Evolutionary conservation across 1,140 invertebrate genomes (phyloP).

Genomic region (Hyphantria cunea): DNA sequence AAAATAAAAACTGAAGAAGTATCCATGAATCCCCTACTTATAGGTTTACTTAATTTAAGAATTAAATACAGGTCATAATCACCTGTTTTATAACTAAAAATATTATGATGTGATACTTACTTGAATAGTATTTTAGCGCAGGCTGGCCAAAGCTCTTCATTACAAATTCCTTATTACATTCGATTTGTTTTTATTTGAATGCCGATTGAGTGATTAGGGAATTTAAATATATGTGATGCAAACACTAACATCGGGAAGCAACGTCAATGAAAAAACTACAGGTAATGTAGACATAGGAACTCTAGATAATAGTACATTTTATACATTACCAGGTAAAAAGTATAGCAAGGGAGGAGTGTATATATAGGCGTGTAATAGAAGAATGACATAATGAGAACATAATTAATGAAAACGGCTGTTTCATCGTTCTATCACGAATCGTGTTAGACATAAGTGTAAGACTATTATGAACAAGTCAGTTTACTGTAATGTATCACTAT

Average conservation of each 20-base stretch:
- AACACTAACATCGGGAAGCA: background rate
- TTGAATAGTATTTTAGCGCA: too few relatives aligned
- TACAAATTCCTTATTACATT: too few relatives aligned
- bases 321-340: constrained; percentile 10
- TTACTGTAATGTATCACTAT: constrained; percentile 44
- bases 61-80: too few relatives aligned
- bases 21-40: too few relatives aligned
- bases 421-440: constrained; percentile 30
- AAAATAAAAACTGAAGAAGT: too few relatives aligned
- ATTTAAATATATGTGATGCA: background rate
- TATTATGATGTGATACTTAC: too few relatives aligned
- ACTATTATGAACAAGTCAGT: constrained; percentile 33
- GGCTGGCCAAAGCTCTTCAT: too few relatives aligned
- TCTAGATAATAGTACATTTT: constrained; percentile 1
- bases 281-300: background rate
- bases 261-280: background rate
- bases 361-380: background rate
- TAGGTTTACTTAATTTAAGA: too few relatives aligned
- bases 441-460: constrained; percentile 34
- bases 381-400: constrained; percentile 36
- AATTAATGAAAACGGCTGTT: constrained; percentile 57
- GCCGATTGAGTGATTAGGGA: too few relatives aligned
- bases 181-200: too few relatives aligned
- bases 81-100: too few relatives aligned
- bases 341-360: constrained; percentile 7